phyloP scores from a whole-genome alignment of 2,888 invertebrate species.

The Troides oblongomaculatus region DNA sequence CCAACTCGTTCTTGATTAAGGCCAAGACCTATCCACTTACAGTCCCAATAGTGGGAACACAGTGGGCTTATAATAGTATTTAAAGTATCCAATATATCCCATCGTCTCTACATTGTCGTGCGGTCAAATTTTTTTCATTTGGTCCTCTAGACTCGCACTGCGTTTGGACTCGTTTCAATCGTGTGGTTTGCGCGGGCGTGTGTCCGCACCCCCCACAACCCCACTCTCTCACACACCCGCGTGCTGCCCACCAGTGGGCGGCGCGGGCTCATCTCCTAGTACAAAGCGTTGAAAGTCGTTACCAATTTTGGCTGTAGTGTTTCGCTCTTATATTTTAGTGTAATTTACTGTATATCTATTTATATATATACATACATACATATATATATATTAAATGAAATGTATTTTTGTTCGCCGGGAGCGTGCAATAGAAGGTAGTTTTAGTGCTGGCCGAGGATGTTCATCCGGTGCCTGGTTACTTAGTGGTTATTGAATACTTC shows the following conservation, averaged over 20 bases:
- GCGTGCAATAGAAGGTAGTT: conserved; percentile 75
- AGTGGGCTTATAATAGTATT: too few relatives aligned
- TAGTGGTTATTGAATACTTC: conserved; percentile 48
- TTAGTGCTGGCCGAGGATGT: conserved; percentile 44
- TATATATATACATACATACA: background rate
- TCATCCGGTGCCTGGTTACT: conserved; percentile 52
- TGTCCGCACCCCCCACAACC: conserved; percentile 17
- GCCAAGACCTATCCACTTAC: too few relatives aligned
- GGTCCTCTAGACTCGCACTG: conserved; percentile 13
- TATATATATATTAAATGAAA: conserved; percentile 39
- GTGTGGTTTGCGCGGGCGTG: conserved; percentile 25
- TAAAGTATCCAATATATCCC: background rate
- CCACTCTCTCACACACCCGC: background rate
- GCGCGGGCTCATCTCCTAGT: conserved; percentile 50
- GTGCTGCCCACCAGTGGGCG: conserved; percentile 49
- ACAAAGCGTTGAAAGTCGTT: conserved; percentile 47
- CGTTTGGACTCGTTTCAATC: conserved; percentile 22
- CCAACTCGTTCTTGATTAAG: too few relatives aligned
- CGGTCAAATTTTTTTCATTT: background rate
- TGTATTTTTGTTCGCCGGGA: conserved; percentile 72
- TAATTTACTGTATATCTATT: conserved; percentile 41
- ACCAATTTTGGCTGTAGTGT: conserved; percentile 64
- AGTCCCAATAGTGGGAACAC: too few relatives aligned
- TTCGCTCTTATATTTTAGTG: conserved; percentile 50
- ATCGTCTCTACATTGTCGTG: background rate